Base-by-base conservation (phyloP, 1,140 invertebrate species). In the Frieseomelitta varia region DNA sequence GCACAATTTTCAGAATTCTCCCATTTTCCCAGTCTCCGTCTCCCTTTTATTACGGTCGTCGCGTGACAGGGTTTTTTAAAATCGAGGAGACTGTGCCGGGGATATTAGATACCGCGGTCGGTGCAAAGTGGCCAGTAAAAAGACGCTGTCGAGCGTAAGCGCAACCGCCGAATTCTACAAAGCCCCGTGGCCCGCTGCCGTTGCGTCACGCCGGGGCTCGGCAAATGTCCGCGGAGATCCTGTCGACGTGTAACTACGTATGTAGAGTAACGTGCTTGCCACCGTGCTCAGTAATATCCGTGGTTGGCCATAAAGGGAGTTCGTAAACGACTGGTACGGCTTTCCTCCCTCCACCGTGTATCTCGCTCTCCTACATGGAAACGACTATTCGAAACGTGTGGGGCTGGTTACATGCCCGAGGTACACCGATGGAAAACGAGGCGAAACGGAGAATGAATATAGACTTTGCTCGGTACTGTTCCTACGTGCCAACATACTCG, bases 251-350 rank as follows among this genome's bases (percentile, higher is more conserved):
- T 88, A 88, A 88, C 84, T 82, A 63, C 76, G 79, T 88, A 88
- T 86, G 80, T 86, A 76, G 73, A 68, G 81, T 89, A 89, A 88
- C 88, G 72, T 84, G 73, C 34, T 69, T 65, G 79, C 58, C 76
- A 17, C 39, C 55, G 84, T 63, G 74, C n/a, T n/a, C 65, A 53
- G 81, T 87, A 90, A 89, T 88, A 90, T 74, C 75, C 56, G 88
- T 74, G 88, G 87, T 77, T 79, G 75, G 78, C 74, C 79, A 34
- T 90, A 90, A 90, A 90, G 88, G 85, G 88, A 89, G 81, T 84
- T 86, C 80, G 79, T 85, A 88, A 88, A 89, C 84, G 88, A 80
- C 88, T 81, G 65, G n/a, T 68, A 84, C 76, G 77, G 74, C 84
- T 87, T 90, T 84, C 65, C 79, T 77, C 71, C 39, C 30, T 27